Evolutionary conservation across 2,888 invertebrate genomes (phyloP).

Genomic region (Dicranocentrus wangi): DNA sequence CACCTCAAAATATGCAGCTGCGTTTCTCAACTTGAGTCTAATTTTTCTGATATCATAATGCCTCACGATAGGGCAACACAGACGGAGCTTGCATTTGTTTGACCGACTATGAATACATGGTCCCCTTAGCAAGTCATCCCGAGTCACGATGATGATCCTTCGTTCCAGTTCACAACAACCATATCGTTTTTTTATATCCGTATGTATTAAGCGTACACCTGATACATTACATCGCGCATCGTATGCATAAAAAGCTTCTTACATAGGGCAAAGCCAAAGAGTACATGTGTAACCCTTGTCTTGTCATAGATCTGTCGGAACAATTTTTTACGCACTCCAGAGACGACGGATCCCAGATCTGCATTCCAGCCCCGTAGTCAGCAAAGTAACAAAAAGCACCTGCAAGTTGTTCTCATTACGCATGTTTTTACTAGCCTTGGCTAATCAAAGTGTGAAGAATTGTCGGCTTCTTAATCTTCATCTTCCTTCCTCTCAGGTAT

Average conservation of each 20-base stretch:
- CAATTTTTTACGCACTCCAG: slow-evolving; percentile 58
- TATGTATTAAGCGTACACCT: background rate
- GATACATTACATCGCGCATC: slow-evolving; percentile 12
- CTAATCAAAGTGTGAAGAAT: slow-evolving; percentile 54
- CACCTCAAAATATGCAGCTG: slow-evolving; percentile 60
- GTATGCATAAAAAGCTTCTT: slow-evolving; percentile 5
- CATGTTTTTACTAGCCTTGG: slow-evolving; percentile 6
- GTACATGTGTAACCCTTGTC: slow-evolving; percentile 54
- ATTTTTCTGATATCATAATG: slow-evolving; percentile 54
- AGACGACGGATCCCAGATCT: slow-evolving; percentile 46
- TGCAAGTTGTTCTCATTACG: slow-evolving; percentile 19
- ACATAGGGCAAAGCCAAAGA: slow-evolving; percentile 12
- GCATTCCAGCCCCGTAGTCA: slow-evolving; percentile 54
- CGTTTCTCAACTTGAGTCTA: slow-evolving; percentile 59
- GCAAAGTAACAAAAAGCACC: slow-evolving; percentile 46
- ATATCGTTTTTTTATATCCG: slow-evolving; percentile 11
- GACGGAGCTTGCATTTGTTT: slow-evolving; percentile 17
- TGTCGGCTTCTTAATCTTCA: slow-evolving; percentile 34
- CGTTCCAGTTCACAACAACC: slow-evolving; percentile 39
- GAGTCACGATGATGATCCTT: slow-evolving; percentile 41
- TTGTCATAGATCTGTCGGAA: slow-evolving; percentile 59
- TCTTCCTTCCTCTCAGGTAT: slow-evolving; percentile 7
- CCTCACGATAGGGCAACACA: slow-evolving; percentile 37
- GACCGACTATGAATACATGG: slow-evolving; percentile 23
- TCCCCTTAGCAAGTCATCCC: slow-evolving; percentile 52